These are phyloP conservation scores for Calephelis virginiensis DNA, from an alignment of 1,140 invertebrate genomes.

Conservation along the genomic window DNA sequence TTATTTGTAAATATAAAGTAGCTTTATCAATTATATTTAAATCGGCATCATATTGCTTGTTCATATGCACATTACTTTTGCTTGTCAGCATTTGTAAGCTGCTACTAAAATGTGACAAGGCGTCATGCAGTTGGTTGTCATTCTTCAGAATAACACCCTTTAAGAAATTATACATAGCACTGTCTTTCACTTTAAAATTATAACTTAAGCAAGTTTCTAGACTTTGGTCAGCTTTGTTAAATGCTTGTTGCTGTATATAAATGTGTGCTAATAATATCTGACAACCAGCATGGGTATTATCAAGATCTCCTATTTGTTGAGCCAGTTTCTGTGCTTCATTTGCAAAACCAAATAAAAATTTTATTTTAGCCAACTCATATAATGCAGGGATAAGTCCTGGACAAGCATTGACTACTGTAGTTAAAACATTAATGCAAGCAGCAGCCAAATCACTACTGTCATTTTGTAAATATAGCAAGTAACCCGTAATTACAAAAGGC, in stretches of 20 bases:
- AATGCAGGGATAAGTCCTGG: constrained; percentile 88
- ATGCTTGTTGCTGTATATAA: constrained; percentile 85
- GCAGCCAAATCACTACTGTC: constrained; percentile 59
- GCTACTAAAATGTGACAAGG: constrained; percentile 85
- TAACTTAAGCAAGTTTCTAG: constrained; percentile 93
- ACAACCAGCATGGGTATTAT: constrained; percentile 88
- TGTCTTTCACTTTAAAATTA: constrained; percentile 94
- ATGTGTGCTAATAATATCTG: constrained; percentile 94
- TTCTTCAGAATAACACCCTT: constrained; percentile 90
- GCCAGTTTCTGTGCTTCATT: constrained; percentile 83
- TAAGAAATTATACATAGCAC: constrained; percentile 93
- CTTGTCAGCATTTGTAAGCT: constrained; percentile 56
- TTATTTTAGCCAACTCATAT: constrained; percentile 88
- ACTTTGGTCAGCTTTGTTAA: constrained; percentile 88
- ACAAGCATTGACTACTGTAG: constrained; percentile 87
- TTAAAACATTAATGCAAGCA: constrained; percentile 83
- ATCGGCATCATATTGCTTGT: constrained; percentile 62
- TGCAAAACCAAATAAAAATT: constrained; percentile 88
- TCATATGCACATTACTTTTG: constrained; percentile 43
- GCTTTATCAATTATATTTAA: constrained; percentile 88
- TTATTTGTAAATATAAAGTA: constrained; percentile 92
- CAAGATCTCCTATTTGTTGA: constrained; percentile 86
- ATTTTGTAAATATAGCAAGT: constrained; percentile 69
- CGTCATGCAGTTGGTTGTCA: constrained; percentile 85
- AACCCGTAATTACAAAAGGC: constrained; percentile 74